Conservation (phyloP, 64 coral and sea anemone species). For the Anthopleura sola region DNA sequence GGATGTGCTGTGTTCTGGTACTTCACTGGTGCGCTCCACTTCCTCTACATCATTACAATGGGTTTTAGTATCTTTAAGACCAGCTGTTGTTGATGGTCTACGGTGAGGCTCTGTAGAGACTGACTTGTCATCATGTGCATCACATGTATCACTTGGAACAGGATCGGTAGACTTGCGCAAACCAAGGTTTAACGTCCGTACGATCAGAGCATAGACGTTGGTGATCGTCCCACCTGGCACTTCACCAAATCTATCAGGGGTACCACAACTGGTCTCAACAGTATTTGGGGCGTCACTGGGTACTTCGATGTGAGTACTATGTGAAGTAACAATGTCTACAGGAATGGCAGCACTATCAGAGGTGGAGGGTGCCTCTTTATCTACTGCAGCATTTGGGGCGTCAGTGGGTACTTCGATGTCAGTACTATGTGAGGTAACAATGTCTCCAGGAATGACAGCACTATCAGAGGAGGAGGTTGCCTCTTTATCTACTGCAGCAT, state of each 20-base stretch:
- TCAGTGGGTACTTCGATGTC: background rate
- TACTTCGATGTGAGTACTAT: background rate
- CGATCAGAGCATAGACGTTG: background rate
- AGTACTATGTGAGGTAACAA: background rate
- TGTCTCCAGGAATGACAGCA: background rate
- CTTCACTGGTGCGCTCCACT: background rate
- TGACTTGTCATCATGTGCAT: background rate
- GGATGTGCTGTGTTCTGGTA: background rate
- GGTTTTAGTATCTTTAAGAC: background rate
- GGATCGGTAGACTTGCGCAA: background rate
- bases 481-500: background rate
- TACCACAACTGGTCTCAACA: background rate
- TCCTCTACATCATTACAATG: background rate
- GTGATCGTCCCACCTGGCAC: background rate
- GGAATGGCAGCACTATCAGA: background rate
- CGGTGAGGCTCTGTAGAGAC: background rate
- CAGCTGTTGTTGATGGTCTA: background rate
- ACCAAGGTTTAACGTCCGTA: background rate
- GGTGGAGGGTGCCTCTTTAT: too few relatives aligned
- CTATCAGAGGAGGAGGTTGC: too few relatives aligned
- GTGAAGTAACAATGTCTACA: background rate
- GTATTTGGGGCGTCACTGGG: background rate
- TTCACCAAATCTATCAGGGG: background rate
- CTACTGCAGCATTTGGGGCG: background rate
- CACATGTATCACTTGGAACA: background rate